A percentile compares a stretch with the other conserved stretches of the same genome.
phyloP scores from a whole-genome alignment of 2,113 vertebrate genomes.

The Bubo bubo region DNA sequence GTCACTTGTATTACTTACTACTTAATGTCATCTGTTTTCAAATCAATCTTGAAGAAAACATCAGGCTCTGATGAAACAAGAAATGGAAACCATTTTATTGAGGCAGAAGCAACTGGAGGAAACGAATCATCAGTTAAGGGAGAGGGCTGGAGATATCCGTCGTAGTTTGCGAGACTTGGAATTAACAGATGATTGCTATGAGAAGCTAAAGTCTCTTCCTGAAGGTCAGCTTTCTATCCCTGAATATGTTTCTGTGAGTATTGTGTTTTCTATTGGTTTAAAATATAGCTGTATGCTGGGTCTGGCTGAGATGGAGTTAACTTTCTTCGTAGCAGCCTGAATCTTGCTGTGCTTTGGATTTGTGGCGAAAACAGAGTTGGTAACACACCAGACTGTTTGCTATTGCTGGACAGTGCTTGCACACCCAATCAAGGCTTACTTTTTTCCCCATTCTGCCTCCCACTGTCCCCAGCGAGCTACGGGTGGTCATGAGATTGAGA shows the following conservation, averaged over 20 bases:
- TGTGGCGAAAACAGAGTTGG: not conserved
- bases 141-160: conserved; percentile 88
- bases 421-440: not conserved
- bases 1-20: not conserved
- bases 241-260: conserved; percentile 93
- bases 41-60: conserved; percentile 82
- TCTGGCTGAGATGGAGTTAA: not conserved
- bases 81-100: conserved; percentile 91
- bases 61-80: conserved; percentile 90
- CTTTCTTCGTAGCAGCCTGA: not conserved
- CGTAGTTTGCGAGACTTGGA: conserved; percentile 88
- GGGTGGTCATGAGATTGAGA: not conserved
- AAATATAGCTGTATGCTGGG: not conserved
- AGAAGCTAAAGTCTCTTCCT: conserved; percentile 82
- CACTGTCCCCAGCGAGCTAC: not conserved
- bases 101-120: conserved; percentile 94
- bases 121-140: conserved; percentile 88
- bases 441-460: not conserved
- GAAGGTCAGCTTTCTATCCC: conserved; percentile 92
- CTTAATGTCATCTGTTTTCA: conserved; percentile 14
- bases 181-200: conserved; percentile 84
- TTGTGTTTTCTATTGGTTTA: not conserved
- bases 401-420: not conserved
- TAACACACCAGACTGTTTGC: not conserved
- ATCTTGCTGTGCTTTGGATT: not conserved